A percentile compares a stretch with the other conserved stretches of the same genome.
Conservation (phyloP, 1,140 invertebrate genomes). For the Dufourea novaeangliae region DNA sequence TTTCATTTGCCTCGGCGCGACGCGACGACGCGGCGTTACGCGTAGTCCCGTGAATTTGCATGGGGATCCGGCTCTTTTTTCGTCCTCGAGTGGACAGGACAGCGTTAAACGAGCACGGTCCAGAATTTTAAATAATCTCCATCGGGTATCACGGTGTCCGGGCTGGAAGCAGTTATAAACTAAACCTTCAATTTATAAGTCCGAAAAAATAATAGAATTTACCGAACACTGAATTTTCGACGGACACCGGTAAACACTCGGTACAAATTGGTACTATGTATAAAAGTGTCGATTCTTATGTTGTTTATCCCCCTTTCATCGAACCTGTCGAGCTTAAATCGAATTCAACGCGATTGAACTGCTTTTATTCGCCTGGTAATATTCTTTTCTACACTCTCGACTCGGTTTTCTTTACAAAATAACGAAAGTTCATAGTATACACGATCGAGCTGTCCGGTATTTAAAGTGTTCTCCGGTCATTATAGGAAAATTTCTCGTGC, state of each 20-base stretch:
- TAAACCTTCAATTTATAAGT: conserved; percentile 2
- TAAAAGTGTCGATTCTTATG: not conserved
- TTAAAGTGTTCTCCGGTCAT: not conserved
- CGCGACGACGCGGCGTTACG: too few species aligned
- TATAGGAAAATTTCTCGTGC: not conserved
- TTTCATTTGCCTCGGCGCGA: conserved; percentile 56
- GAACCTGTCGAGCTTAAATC: conserved; percentile 25
- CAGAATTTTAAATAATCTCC: conserved; percentile 15
- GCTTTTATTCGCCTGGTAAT: conserved; percentile 18
- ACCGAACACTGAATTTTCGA: conserved; percentile 4
- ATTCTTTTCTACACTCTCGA: conserved; percentile 1
- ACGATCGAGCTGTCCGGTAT: too few species aligned
- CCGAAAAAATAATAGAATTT: not conserved
- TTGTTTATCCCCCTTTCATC: conserved; percentile 47
- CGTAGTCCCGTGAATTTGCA: conserved; percentile 11
- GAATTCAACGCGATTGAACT: conserved; percentile 29
- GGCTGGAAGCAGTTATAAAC: not conserved
- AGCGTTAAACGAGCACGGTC: not conserved
- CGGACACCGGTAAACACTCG: conserved; percentile 10
- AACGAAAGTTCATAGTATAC: not conserved
- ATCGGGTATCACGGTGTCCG: not conserved
- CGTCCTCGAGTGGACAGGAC: not conserved
- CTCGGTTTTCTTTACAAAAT: not conserved
- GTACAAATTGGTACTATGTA: not conserved
- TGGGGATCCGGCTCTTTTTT: not conserved